Base-by-base conservation (phyloP, 2,113 vertebrate species). In the Psilopsiagon aymara region DNA sequence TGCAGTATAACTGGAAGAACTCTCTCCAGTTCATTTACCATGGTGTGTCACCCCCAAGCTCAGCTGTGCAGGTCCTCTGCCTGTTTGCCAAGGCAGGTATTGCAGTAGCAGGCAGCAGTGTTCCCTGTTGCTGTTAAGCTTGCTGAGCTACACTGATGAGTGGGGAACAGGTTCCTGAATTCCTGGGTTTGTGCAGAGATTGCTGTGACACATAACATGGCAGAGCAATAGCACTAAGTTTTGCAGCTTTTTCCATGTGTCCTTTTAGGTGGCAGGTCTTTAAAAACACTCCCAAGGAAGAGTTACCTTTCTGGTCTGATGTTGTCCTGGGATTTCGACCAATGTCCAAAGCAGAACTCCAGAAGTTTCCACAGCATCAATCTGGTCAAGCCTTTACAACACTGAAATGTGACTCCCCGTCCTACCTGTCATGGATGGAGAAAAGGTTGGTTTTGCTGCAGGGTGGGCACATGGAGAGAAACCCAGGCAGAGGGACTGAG, bases 331-430 rank as follows among this genome's bases (percentile, higher is more conserved):
- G 98, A 35, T 99, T 99, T 94, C 98, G 98, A 39, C 44, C 69
- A 10, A 99, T 99, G 99, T 98, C 98, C 0, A 18, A 98, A 46
- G 71, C 76, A 9, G 99, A 99, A 79, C 84, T 99, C 94, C 98
- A 97, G 5, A 98, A 97, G 74, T 99, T 99, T 80, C 99, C 99
- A 0, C 94, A 97, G 29, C 94, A 99, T 51, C 98, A 7, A 39
- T 99, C 98, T 77, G 99, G 99, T 41, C 99, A 99, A 19, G 98
- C 98, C 10, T 99, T 99, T 91, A 99, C 98, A 0, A 99, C 99
- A 7, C 55, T 99, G 67, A 99, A 99, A 78, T 99, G 99, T 47
- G 99, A 99, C 94, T 98, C 98, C 44, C 90, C 96, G 33, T 71
- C 63, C n/a, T 99, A 99, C 97, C 97, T 99, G 71, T 98, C 98